Evolutionary conservation across 2,113 vertebrate species (phyloP).

Genomic region (Platichthys flesus): DNA sequence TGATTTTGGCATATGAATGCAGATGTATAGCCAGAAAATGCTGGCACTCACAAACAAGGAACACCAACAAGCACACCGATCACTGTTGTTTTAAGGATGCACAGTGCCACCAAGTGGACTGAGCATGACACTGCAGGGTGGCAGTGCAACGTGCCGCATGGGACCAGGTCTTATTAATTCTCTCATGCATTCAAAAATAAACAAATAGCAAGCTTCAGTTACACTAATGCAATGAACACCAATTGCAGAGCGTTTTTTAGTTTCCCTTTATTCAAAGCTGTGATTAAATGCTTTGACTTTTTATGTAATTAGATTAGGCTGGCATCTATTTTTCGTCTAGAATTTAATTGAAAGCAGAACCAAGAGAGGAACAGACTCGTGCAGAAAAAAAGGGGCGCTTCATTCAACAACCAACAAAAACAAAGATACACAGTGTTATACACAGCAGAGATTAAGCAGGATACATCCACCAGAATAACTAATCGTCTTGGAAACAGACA

Average conservation of each 20-base stretch:
- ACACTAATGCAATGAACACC: neutral
- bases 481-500: constrained; percentile 32
- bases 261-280: no score
- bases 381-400: neutral
- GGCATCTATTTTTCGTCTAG: neutral
- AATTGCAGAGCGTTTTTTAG: neutral
- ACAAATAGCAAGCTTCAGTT: constrained; percentile 9
- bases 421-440: neutral
- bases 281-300: neutral
- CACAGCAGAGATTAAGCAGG: neutral
- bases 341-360: neutral
- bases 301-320: constrained; percentile 3
- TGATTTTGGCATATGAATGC: constrained; percentile 67
- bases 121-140: constrained; percentile 31
- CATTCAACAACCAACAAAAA: constrained; percentile 7
- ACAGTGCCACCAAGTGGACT: constrained; percentile 73
- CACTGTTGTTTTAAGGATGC: constrained; percentile 40
- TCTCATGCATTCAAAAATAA: neutral
- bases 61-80: neutral
- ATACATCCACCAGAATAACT: neutral
- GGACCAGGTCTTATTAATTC: neutral
- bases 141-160: neutral
- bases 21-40: constrained; percentile 59
- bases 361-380: constrained; percentile 7
- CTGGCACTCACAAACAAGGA: constrained; percentile 29